These are phyloP conservation scores for Sitophilus oryzae DNA, from an alignment of 1,140 invertebrate genomes.

Conservation along the genomic window DNA sequence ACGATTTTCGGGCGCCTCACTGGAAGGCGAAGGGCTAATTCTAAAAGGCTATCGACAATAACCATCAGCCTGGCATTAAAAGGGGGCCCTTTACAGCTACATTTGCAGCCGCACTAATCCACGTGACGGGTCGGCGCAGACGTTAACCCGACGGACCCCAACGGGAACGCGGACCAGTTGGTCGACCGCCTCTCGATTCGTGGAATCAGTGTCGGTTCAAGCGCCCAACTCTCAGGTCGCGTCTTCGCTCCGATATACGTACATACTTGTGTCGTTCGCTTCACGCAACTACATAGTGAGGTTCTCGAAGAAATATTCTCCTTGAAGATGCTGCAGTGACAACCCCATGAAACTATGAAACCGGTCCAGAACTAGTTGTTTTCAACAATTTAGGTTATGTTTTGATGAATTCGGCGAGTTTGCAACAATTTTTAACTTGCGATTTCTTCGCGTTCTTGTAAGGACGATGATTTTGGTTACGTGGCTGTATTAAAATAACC, in stretches of 20 bases:
- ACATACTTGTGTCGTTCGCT: constrained; percentile 9
- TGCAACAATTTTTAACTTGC: background rate
- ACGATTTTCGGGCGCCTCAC: too few relatives aligned
- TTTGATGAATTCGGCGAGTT: background rate
- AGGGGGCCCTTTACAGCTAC: too few relatives aligned
- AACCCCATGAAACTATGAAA: background rate
- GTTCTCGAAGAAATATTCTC: too few relatives aligned
- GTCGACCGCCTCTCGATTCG: constrained; percentile 8
- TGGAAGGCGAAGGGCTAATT: too few relatives aligned
- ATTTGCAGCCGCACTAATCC: background rate
- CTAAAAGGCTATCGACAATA: too few relatives aligned
- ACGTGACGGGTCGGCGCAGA: constrained; percentile 12
- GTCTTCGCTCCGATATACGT: constrained; percentile 7
- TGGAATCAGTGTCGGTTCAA: constrained; percentile 14
- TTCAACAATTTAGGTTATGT: constrained; percentile 10
- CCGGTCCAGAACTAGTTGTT: background rate
- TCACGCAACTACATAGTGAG: too few relatives aligned
- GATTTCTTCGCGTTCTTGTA: background rate
- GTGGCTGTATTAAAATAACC: constrained; percentile 2
- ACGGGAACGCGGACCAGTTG: constrained; percentile 16
- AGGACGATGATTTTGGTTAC: background rate
- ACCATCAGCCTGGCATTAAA: too few relatives aligned
- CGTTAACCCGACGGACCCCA: too few relatives aligned
- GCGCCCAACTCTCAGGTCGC: background rate
- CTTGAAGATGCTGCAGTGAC: too few relatives aligned